A percentile compares a stretch with the other conserved stretches of the same genome.
phyloP scores from a whole-genome alignment of 2,888 invertebrate genomes.

The Molanna angustata region DNA sequence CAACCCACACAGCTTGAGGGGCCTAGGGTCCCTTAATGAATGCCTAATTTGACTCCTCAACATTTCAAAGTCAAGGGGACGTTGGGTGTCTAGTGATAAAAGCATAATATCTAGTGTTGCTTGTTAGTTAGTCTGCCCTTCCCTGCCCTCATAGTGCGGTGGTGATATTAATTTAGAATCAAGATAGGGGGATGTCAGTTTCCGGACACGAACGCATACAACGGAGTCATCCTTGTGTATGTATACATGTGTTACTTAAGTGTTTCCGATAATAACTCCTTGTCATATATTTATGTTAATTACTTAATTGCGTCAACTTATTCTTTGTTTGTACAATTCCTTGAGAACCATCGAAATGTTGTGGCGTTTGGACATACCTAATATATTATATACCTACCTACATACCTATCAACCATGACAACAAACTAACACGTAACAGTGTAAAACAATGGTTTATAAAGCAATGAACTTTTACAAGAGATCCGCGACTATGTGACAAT shows the following conservation, averaged over 20 bases:
- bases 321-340: too few relatives aligned
- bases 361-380: too few relatives aligned
- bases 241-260: slow-evolving; percentile 23
- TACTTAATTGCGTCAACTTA: slow-evolving; percentile 30
- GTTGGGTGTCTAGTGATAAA: slow-evolving; percentile 21
- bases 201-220: slow-evolving; percentile 23
- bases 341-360: too few relatives aligned
- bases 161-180: slow-evolving; percentile 4
- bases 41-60: slow-evolving; percentile 3
- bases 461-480: too few relatives aligned
- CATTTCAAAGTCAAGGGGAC: neutral
- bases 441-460: too few relatives aligned
- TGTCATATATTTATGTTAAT: slow-evolving; percentile 26
- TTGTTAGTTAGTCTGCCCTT: too few relatives aligned
- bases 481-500: too few relatives aligned
- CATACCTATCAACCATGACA: too few relatives aligned
- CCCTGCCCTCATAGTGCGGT: slow-evolving; percentile 14
- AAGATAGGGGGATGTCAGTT: slow-evolving; percentile 15
- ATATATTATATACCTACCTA: too few relatives aligned
- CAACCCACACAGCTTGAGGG: neutral
- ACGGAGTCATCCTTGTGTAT: slow-evolving; percentile 7
- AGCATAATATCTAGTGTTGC: slow-evolving; percentile 19
- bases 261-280: slow-evolving; percentile 19
- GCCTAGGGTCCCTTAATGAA: slow-evolving; percentile 14
- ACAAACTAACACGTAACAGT: too few relatives aligned